phyloP scores from a whole-genome alignment of 1,140 invertebrate genomes.

The Temnothorax nylanderi region DNA sequence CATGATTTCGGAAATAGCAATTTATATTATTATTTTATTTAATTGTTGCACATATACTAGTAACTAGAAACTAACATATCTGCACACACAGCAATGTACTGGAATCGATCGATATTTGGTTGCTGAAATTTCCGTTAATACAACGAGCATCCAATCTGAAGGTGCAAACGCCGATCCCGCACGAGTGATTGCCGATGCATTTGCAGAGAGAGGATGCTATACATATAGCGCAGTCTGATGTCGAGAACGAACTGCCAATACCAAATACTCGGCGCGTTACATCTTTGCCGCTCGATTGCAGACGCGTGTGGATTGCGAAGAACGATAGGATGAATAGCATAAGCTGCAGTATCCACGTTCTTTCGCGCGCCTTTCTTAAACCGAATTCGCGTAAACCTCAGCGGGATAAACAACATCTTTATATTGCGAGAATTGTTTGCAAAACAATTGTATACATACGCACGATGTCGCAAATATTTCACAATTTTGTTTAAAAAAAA shows the following conservation, averaged over 20 bases:
- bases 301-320: slow-evolving; percentile 59
- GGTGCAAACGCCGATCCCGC: slow-evolving; percentile 47
- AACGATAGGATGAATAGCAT: slow-evolving; percentile 51
- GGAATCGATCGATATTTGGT: background rate
- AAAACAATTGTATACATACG: too few relatives aligned
- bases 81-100: background rate
- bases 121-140: slow-evolving; percentile 46
- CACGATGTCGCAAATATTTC: background rate
- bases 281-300: slow-evolving; percentile 70
- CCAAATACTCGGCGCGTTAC: slow-evolving; percentile 65
- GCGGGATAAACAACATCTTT: slow-evolving; percentile 37
- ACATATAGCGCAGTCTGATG: slow-evolving; percentile 64
- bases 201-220: slow-evolving; percentile 49
- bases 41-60: background rate
- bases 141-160: slow-evolving; percentile 40
- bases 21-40: background rate
- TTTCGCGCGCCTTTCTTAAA: background rate
- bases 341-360: background rate
- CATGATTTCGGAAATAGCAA: background rate
- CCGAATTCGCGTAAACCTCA: background rate
- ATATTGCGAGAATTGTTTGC: slow-evolving; percentile 7
- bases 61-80: background rate
- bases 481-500: background rate
- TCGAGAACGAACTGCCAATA: slow-evolving; percentile 67
- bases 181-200: slow-evolving; percentile 29